phyloP scores from a whole-genome alignment of 2,888 invertebrate species.

The Endomychus coccineus region DNA sequence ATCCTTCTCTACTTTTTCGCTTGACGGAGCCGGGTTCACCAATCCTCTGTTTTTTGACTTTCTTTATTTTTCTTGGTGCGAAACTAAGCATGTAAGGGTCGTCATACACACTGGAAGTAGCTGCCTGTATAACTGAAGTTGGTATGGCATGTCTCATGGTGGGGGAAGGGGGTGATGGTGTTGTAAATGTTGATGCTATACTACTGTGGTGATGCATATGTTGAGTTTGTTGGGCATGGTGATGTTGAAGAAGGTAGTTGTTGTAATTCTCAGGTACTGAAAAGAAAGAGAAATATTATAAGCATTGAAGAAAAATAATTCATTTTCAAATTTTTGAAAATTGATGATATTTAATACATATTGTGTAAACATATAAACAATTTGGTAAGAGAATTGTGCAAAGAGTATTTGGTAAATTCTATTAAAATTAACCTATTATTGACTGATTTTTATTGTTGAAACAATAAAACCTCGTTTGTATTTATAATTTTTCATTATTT shows the following conservation, averaged over 20 bases:
- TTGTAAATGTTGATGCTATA: conserved; percentile 49
- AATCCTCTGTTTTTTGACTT: conserved; percentile 66
- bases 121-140: conserved; percentile 65
- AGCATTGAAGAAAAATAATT: neutral
- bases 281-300: conserved; percentile 31
- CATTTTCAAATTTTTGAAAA: too few species aligned
- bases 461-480: too few species aligned
- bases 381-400: too few species aligned
- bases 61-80: conserved; percentile 71
- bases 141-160: conserved; percentile 50
- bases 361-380: too few species aligned
- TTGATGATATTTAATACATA: too few species aligned
- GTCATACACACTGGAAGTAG: conserved; percentile 79
- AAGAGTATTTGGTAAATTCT: too few species aligned
- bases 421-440: too few species aligned
- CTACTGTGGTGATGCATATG: conserved; percentile 37
- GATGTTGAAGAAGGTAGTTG: conserved; percentile 48
- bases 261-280: conserved; percentile 60
- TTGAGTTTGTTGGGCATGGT: conserved; percentile 39
- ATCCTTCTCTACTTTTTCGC: conserved; percentile 90
- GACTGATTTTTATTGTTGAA: too few species aligned
- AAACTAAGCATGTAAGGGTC: conserved; percentile 74
- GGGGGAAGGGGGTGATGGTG: conserved; percentile 53
- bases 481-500: too few species aligned
- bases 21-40: conserved; percentile 68